A percentile compares a stretch with the other conserved stretches of the same genome.
These are phyloP conservation scores for Nemotelus nigrinus DNA, from an alignment of 2,888 invertebrate genomes.

Conservation along the genomic window DNA sequence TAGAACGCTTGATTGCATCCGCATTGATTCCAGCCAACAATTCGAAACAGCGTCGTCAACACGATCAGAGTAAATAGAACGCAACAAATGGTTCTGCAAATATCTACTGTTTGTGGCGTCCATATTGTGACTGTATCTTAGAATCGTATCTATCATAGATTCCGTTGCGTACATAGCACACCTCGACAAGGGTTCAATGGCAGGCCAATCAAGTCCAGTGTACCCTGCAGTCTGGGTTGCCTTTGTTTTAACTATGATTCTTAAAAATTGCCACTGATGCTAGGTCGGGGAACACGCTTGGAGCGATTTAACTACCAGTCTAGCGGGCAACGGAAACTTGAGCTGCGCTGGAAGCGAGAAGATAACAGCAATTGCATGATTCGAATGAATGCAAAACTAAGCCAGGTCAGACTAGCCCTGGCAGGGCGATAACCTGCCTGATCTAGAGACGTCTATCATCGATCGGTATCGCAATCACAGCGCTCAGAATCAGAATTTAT, in stretches of 20 bases:
- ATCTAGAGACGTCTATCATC: background rate
- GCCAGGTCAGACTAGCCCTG: background rate
- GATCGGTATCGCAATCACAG: background rate
- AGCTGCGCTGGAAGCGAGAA: no score
- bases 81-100: background rate
- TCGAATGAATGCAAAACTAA: no score
- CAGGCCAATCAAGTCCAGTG: constrained; percentile 39
- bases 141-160: background rate
- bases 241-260: constrained; percentile 35
- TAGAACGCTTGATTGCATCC: constrained; percentile 36
- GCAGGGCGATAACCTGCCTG: constrained; percentile 18
- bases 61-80: constrained; percentile 18
- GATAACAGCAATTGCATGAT: no score
- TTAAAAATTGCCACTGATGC: background rate
- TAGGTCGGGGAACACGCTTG: no score
- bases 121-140: constrained; percentile 7
- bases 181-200: constrained; percentile 41
- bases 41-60: constrained; percentile 12
- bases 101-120: background rate
- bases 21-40: constrained; percentile 29
- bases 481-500: no score
- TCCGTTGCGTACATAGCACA: constrained; percentile 4
- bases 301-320: no score
- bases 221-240: background rate
- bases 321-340: no score